These are phyloP conservation scores for Drosophila truncata DNA, from an alignment of 1,140 invertebrate species.

Conservation along the genomic window DNA sequence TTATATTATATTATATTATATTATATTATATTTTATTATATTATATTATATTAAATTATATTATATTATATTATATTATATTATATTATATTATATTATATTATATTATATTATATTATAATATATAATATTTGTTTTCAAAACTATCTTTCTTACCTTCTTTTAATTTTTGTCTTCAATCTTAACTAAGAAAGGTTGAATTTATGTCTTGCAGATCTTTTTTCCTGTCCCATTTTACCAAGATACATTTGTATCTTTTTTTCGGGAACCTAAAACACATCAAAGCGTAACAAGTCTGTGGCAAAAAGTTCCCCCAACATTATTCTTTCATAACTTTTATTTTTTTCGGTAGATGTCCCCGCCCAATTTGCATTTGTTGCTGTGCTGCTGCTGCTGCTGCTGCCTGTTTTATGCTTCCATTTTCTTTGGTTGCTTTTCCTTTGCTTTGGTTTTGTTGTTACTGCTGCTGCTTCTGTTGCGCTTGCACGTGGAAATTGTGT, in stretches of 20 bases:
- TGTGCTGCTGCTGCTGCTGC: conserved; percentile 1
- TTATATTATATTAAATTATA: too few relatives aligned
- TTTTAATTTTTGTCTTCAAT: background rate
- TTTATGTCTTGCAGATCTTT: background rate
- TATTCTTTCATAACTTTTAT: conserved; percentile 32
- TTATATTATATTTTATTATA: background rate
- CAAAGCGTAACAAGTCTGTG: conserved; percentile 66
- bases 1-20: background rate
- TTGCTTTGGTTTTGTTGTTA: conserved; percentile 11
- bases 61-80: background rate
- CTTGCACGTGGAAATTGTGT: conserved; percentile 64
- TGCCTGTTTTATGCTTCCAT: conserved; percentile 8
- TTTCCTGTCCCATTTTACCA: background rate
- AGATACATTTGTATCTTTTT: background rate
- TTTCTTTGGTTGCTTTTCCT: conserved; percentile 20
- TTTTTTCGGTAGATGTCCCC: conserved; percentile 24
- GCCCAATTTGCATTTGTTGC: conserved; percentile 34
- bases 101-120: background rate
- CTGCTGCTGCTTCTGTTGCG: conserved; percentile 33
- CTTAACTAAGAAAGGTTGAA: background rate
- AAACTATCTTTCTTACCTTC: background rate
- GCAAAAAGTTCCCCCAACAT: conserved; percentile 1
- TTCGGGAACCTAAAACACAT: conserved; percentile 16
- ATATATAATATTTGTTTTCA: background rate
- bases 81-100: background rate